Conservation (phyloP, 1,140 invertebrate species). For the Saccostrea cuccullata region DNA sequence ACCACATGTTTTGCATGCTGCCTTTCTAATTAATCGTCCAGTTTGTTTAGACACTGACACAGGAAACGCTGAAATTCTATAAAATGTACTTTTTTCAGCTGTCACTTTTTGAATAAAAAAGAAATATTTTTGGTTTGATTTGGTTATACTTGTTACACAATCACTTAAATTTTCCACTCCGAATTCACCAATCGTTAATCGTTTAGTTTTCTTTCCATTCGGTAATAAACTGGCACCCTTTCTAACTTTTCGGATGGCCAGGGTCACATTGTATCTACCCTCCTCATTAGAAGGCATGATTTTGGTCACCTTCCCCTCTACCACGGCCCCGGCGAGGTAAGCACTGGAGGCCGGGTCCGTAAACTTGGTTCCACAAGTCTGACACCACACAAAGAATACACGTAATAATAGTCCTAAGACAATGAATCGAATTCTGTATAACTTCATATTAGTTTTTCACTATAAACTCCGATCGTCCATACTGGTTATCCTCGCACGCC, state of each 20-base stretch:
- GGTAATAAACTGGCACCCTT: slow-evolving; percentile 53
- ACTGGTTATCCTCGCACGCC: not conserved
- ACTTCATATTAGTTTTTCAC: slow-evolving; percentile 55
- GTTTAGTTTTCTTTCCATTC: slow-evolving; percentile 45
- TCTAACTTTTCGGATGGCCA: slow-evolving; percentile 56
- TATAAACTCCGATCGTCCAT: slow-evolving; percentile 27
- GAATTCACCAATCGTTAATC: slow-evolving; percentile 59
- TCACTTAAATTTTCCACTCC: slow-evolving; percentile 48
- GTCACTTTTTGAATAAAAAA: slow-evolving; percentile 58
- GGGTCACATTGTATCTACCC: slow-evolving; percentile 53
- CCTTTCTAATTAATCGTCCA: slow-evolving; percentile 56
- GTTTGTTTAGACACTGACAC: slow-evolving; percentile 49
- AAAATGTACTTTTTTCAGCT: slow-evolving; percentile 37
- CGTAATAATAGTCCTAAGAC: slow-evolving; percentile 64
- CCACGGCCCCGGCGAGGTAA: slow-evolving; percentile 55
- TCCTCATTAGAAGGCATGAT: slow-evolving; percentile 46
- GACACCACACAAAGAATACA: slow-evolving; percentile 63
- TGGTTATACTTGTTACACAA: slow-evolving; percentile 55
- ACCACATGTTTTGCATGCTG: slow-evolving; percentile 61
- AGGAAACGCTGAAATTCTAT: slow-evolving; percentile 58
- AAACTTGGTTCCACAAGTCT: slow-evolving; percentile 64
- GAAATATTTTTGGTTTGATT: slow-evolving; percentile 52
- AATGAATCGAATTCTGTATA: slow-evolving; percentile 64
- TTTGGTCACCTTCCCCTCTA: slow-evolving; percentile 57
- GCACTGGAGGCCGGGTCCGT: slow-evolving; percentile 61